A percentile compares a stretch with the other conserved stretches of the same genome.
Conservation (phyloP, 2,113 vertebrate genomes). For the Hemiscyllium ocellatum region DNA sequence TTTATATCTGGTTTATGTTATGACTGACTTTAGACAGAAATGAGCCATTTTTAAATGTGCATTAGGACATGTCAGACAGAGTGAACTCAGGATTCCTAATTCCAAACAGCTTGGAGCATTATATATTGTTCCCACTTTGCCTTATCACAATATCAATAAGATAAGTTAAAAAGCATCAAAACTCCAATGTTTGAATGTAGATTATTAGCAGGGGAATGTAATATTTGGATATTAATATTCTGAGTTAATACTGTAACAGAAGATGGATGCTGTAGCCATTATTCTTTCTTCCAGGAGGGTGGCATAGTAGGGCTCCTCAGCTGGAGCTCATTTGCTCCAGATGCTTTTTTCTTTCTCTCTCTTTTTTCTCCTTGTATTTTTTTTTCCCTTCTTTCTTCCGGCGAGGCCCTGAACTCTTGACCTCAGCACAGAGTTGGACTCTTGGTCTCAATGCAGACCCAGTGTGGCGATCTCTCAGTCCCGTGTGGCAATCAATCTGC, state of each 20-base stretch:
- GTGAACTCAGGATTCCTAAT: background rate
- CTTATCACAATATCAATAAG: background rate
- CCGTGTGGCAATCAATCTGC: too few species aligned
- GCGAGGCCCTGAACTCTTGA: too few species aligned
- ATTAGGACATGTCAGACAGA: background rate
- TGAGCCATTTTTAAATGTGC: background rate
- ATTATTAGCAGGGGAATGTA: background rate
- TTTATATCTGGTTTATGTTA: background rate
- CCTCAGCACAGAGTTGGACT: too few species aligned
- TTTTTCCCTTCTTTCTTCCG: too few species aligned
- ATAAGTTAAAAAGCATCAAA: background rate
- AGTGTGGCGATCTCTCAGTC: too few species aligned
- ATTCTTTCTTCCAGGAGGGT: too few species aligned
- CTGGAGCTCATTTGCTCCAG: too few species aligned
- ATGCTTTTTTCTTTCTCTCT: too few species aligned
- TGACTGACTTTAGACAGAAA: background rate
- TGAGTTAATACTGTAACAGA: background rate
- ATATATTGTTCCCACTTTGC: slow-evolving; percentile 9
- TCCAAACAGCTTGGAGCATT: background rate
- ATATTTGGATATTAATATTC: slow-evolving; percentile 20
- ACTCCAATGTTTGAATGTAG: background rate
- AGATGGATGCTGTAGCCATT: background rate
- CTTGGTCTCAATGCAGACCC: too few species aligned
- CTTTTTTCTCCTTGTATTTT: too few species aligned
- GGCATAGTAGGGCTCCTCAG: too few species aligned